These are phyloP conservation scores for Panagrolaimus sp. DNA, from an alignment of 1,140 invertebrate species.

Conservation along the genomic window DNA sequence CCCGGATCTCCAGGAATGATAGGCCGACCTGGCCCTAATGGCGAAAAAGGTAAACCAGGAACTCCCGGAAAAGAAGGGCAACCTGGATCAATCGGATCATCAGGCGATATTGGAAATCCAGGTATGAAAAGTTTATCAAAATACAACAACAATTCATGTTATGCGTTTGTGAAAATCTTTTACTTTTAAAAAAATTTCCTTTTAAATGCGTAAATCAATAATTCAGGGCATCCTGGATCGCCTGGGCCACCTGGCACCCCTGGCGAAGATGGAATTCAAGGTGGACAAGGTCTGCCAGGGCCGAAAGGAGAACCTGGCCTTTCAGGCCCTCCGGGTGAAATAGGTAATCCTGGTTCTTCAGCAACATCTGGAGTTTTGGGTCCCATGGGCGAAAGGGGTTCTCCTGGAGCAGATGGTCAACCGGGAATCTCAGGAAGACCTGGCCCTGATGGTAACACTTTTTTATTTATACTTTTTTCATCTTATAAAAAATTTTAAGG, in stretches of 20 bases:
- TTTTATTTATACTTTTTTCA: too few species aligned
- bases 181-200: too few species aligned
- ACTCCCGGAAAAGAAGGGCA: neutral
- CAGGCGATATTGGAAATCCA: too few species aligned
- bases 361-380: neutral
- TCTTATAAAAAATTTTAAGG: neutral
- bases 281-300: neutral
- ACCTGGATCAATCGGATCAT: neutral
- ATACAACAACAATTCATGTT: too few species aligned
- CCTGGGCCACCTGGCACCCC: conserved; percentile 1
- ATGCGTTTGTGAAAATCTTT: too few species aligned
- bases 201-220: too few species aligned
- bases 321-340: neutral
- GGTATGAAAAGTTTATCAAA: too few species aligned
- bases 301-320: neutral
- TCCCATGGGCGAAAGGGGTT: neutral
- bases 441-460: neutral
- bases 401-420: neutral
- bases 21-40: neutral
- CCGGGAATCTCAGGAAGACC: neutral
- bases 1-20: neutral
- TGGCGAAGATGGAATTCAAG: conserved; percentile 4
- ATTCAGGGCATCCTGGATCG: neutral
- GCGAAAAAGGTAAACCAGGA: neutral
- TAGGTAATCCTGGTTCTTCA: neutral